These are phyloP conservation scores for Cephonodes hylas DNA, from an alignment of 2,888 invertebrate genomes.

Conservation along the genomic window DNA sequence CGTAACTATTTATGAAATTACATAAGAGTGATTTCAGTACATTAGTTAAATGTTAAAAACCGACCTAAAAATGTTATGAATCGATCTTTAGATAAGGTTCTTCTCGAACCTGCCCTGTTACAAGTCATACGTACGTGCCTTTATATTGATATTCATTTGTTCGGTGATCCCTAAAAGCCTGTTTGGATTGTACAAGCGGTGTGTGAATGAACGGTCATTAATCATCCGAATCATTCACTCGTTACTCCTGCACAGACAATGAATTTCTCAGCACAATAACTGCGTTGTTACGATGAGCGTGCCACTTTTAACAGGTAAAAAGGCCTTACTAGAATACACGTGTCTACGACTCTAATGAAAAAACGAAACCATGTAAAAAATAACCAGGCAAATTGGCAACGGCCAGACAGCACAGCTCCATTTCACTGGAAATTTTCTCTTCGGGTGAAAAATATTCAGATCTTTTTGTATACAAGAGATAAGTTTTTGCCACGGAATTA, in stretches of 20 bases:
- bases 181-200: not conserved
- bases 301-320: conserved; percentile 8
- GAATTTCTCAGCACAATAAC: not conserved
- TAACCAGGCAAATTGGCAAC: not conserved
- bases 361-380: not conserved
- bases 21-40: not conserved
- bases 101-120: not conserved
- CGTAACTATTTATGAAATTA: not conserved
- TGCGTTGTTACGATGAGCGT: not conserved
- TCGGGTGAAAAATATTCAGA: not conserved
- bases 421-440: not conserved
- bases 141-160: not conserved
- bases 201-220: conserved; percentile 6
- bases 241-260: not conserved
- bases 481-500: not conserved
- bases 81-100: not conserved
- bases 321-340: not conserved
- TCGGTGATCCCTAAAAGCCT: not conserved
- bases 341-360: not conserved
- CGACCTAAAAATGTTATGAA: no score
- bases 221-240: not conserved
- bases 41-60: not conserved
- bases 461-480: not conserved
- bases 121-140: not conserved
- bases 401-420: not conserved